phyloP scores from a whole-genome alignment of 1,140 invertebrate species.

The Lysiphlebus fabarum region DNA sequence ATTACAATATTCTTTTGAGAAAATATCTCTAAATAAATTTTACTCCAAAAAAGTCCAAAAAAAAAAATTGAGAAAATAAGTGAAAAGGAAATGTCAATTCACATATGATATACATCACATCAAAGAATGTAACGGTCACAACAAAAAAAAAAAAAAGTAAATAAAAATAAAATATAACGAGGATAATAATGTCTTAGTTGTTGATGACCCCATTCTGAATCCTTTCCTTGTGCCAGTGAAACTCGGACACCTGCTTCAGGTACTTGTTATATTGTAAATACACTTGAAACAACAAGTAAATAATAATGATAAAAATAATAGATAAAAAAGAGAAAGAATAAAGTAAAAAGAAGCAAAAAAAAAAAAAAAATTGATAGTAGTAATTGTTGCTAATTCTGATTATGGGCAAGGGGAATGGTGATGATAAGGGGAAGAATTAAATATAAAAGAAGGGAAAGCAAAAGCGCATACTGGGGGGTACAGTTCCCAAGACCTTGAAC shows the following conservation, averaged over 20 bases:
- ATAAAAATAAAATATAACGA: conserved; percentile 15
- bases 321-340: neutral
- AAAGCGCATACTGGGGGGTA: conserved; percentile 22
- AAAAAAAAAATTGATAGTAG: neutral
- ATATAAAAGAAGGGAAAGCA: neutral
- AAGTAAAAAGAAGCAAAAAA: neutral
- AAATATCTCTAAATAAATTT: neutral
- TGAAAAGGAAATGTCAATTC: neutral
- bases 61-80: neutral
- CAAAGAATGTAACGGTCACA: conserved; percentile 1
- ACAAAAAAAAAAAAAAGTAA: neutral
- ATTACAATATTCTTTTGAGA: conserved; percentile 4
- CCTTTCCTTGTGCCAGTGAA: conserved; percentile 20
- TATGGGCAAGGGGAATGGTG: too few relatives aligned
- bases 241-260: conserved; percentile 32
- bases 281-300: conserved; percentile 10
- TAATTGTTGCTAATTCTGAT: too few relatives aligned
- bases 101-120: too few relatives aligned
- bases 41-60: too few relatives aligned
- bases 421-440: too few relatives aligned
- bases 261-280: conserved; percentile 18
- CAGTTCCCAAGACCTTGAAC: conserved; percentile 29
- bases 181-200: conserved; percentile 20
- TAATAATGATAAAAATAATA: neutral
- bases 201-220: conserved; percentile 26